These are phyloP conservation scores for Ceryle rudis DNA, from an alignment of 2,797 vertebrate genomes.

Conservation along the genomic window DNA sequence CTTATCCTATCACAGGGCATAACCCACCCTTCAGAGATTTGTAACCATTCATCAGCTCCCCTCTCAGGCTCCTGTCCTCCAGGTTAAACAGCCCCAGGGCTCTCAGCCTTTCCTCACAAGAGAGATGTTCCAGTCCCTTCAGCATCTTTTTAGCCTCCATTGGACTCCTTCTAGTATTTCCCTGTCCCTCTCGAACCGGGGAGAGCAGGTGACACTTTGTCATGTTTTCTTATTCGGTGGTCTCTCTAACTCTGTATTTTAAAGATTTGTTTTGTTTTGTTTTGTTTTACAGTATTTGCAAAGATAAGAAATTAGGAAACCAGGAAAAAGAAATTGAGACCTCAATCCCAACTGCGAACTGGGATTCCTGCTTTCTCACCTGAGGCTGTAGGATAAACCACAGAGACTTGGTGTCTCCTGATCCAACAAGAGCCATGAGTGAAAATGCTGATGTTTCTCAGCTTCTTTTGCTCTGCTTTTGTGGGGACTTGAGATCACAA, in stretches of 20 bases:
- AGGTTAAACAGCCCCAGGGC: no score
- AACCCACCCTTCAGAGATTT: no score
- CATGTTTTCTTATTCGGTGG: not conserved
- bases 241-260: not conserved
- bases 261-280: fast-evolving
- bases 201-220: not conserved
- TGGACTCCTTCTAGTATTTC: no score
- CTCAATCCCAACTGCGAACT: not conserved
- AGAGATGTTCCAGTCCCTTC: no score
- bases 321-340: not conserved
- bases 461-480: fast-evolving
- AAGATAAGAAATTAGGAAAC: not conserved
- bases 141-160: no score
- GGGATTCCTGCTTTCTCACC: not conserved
- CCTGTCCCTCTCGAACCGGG: no score
- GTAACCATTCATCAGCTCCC: no score
- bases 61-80: no score
- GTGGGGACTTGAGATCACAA: not conserved
- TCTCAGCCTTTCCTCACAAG: no score
- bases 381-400: not conserved
- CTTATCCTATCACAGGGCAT: no score
- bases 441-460: fast-evolving
- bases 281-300: not conserved
- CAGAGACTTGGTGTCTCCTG: not conserved
- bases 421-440: fast-evolving